Evolutionary conservation across 1,140 invertebrate genomes (phyloP).

Genomic region (Bombyx mori): DNA sequence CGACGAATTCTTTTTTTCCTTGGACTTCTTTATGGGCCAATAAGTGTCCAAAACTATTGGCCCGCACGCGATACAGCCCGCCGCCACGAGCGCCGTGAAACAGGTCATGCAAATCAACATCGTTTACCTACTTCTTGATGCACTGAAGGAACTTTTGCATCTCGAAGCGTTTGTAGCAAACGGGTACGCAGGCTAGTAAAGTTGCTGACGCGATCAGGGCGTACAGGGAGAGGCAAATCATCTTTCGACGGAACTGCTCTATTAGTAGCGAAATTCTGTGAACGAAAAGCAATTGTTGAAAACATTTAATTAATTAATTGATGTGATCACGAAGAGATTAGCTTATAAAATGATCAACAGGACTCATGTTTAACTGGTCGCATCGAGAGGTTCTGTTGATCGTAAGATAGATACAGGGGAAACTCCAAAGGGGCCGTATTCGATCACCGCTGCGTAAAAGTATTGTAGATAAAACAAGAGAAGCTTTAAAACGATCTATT

Average conservation of each 20-base stretch:
- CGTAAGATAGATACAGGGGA: too few relatives aligned
- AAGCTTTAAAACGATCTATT: too few relatives aligned
- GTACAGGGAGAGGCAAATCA: slow-evolving; percentile 62
- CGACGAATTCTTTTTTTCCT: slow-evolving; percentile 11
- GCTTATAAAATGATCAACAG: too few relatives aligned
- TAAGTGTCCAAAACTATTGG: slow-evolving; percentile 30
- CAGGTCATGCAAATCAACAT: slow-evolving; percentile 47
- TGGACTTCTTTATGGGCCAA: slow-evolving; percentile 17
- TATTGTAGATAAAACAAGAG: too few relatives aligned
- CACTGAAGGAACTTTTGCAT: slow-evolving; percentile 49
- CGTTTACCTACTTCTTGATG: slow-evolving; percentile 33
- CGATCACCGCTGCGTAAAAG: too few relatives aligned
- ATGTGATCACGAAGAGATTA: too few relatives aligned
- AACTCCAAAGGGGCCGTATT: too few relatives aligned
- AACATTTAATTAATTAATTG: too few relatives aligned
- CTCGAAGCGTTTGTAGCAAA: slow-evolving; percentile 47
- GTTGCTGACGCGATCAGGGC: slow-evolving; percentile 52
- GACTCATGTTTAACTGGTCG: too few relatives aligned
- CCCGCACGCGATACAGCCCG: slow-evolving; percentile 35
- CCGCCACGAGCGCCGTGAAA: slow-evolving; percentile 33
- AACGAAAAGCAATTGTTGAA: too few relatives aligned
- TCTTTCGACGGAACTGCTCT: slow-evolving; percentile 20
- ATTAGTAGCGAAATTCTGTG: too few relatives aligned
- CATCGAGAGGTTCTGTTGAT: too few relatives aligned
- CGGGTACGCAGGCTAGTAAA: slow-evolving; percentile 49